phyloP scores from a whole-genome alignment of 2,113 vertebrate genomes.

The Brienomyrus longianalis region DNA sequence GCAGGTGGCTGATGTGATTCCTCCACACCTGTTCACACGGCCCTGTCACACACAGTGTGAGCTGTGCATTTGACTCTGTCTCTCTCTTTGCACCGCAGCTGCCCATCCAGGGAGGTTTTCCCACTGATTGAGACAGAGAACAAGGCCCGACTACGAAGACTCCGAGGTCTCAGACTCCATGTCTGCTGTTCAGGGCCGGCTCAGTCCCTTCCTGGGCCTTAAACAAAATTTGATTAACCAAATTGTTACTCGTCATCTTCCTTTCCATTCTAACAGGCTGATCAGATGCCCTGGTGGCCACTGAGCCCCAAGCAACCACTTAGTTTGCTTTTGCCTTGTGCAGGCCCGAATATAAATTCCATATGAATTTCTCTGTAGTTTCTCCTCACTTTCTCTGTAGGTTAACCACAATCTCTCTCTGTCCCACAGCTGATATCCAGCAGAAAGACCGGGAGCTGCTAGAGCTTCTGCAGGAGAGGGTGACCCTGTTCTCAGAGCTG shows the following conservation, averaged over 20 bases:
- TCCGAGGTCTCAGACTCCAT: constrained; percentile 66
- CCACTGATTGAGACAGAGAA: constrained; percentile 82
- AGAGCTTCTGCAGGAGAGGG: constrained; percentile 77
- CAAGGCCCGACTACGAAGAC: constrained; percentile 73
- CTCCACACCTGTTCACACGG: background rate
- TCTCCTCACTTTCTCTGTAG: background rate
- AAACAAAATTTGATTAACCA: background rate
- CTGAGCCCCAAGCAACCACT: background rate
- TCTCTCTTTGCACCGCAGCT: constrained; percentile 52
- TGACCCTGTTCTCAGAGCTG: constrained; percentile 75
- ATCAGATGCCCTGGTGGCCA: background rate
- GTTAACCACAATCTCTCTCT: background rate
- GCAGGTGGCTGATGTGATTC: constrained; percentile 52
- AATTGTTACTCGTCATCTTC: background rate
- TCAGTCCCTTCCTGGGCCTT: background rate
- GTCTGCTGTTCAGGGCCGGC: background rate
- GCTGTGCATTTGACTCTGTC: background rate
- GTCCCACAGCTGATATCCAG: constrained; percentile 69
- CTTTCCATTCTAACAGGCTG: background rate
- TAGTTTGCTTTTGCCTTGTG: background rate
- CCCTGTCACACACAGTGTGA: background rate
- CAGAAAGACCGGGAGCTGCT: constrained; percentile 75
- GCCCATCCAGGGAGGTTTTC: constrained; percentile 78
- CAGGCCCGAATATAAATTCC: background rate
- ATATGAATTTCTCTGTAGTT: background rate